These are phyloP conservation scores for Jaculus jaculus DNA, from an alignment of 2,113 vertebrate species.

Conservation along the genomic window DNA sequence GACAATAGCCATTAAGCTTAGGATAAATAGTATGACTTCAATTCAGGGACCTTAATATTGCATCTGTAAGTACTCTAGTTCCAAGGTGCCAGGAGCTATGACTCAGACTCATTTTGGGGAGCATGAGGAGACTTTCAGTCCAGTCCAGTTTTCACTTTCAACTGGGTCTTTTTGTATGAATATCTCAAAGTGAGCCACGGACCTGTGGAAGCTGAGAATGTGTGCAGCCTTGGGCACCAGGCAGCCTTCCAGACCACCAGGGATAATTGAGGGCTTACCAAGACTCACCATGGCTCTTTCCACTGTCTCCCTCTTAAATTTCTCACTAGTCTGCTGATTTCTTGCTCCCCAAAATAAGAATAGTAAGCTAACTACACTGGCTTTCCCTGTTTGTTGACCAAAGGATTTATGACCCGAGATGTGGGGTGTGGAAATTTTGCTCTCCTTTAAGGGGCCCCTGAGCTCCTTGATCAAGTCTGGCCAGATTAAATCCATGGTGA, in stretches of 20 bases:
- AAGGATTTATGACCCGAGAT: constrained; percentile 1
- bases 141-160: neutral
- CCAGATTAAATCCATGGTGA: too few relatives aligned
- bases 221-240: neutral
- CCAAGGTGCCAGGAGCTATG: neutral
- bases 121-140: neutral
- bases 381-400: neutral
- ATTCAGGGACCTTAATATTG: neutral
- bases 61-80: constrained; percentile 14
- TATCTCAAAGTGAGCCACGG: neutral
- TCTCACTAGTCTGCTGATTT: neutral
- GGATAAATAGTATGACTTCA: neutral
- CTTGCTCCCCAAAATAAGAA: neutral
- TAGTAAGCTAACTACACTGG: neutral
- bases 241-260: neutral
- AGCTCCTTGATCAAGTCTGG: neutral
- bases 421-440: neutral
- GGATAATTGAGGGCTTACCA: neutral
- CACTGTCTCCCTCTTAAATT: neutral
- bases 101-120: neutral
- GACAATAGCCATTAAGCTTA: neutral
- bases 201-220: neutral
- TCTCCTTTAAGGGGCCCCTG: neutral
- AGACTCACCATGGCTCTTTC: neutral
- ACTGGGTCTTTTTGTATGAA: neutral